Evolutionary conservation across 2,797 vertebrate genomes (phyloP), one percentile per base, ranked within the genome.

Genomic region (Tauraco hartlaubi): DNA sequence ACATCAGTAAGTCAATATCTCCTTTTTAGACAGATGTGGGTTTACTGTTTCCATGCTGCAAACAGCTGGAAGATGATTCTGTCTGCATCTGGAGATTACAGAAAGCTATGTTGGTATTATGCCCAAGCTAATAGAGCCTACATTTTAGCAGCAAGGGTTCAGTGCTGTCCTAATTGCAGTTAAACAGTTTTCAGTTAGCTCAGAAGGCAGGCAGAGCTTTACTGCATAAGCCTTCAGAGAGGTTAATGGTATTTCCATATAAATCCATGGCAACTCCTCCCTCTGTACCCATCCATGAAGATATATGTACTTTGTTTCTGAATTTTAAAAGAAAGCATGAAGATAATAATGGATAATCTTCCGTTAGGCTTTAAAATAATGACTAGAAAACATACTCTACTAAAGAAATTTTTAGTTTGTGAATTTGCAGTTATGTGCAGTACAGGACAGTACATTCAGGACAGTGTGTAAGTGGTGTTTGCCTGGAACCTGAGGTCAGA

Each of bases 121-220:
- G 85, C 56, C 90, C 61, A 58, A 90, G 78, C 31, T 91, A 83
- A 92, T 43, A 52, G 43, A 73, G 44, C 56, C 44, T 76, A 6
- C 80, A 92, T 83, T n/a, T 56, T 56, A 85, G 72, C 91, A 94
- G 68, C 72, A 61, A 82, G 82, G 37, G 33, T 79, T 91, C 84
- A 54, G 28, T 59, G 39, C 37, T 85, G n/a, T 67, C 52, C 37
- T 92, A 56, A 63, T 56, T 87, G 64, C 41, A 59, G 31, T 67
- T 67, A 71, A 89, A 67, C 56, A 52, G 48, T 66, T 85, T 8
- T 79, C 55, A 44, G 48, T 82, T 79, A 75, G 67, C 75, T 48
- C 81, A 56, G 52, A 67, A 76, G 81, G 68, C 80, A 62, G 20
- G 11, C 22, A 92, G 78, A 85, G 26, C 33, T 77, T 67, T 64